Evolutionary conservation across 2,113 vertebrate species (phyloP).

Genomic region (Sinocyclocheilus anophthalmus): DNA sequence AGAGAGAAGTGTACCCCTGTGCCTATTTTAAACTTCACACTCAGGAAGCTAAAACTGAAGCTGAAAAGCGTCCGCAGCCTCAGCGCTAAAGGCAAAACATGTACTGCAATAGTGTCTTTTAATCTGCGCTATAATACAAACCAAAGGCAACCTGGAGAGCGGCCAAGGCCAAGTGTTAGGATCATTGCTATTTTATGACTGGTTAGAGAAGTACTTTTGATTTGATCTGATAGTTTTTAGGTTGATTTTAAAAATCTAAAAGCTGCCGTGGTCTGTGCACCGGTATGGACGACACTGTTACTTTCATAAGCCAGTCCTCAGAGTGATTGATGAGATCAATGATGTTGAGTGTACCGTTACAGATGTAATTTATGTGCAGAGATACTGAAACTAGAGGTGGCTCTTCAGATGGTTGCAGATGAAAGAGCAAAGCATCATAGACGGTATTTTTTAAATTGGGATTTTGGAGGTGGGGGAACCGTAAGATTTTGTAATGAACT

Average conservation of each 20-base stretch:
- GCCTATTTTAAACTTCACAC: constrained; percentile 40
- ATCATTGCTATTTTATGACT: constrained; percentile 11
- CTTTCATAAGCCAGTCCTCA: not conserved
- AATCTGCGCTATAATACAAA: constrained; percentile 34
- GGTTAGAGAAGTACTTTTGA: not conserved
- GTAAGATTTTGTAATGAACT: not conserved
- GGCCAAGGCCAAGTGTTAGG: constrained; percentile 2
- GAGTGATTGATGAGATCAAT: constrained; percentile 15
- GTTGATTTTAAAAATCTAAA: constrained; percentile 15
- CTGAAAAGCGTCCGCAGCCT: constrained; percentile 4
- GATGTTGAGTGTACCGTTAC: constrained; percentile 22
- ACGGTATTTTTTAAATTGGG: not conserved
- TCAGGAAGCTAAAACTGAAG: constrained; percentile 33
- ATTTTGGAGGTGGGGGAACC: not conserved
- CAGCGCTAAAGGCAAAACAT: constrained; percentile 16
- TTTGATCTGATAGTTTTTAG: not conserved
- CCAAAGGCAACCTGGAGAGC: constrained; percentile 6
- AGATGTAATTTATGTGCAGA: constrained; percentile 17
- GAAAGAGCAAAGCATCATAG: not conserved
- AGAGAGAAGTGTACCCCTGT: constrained; percentile 33
- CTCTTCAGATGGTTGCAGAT: not conserved
- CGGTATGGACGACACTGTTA: not conserved
- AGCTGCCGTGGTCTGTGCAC: not conserved
- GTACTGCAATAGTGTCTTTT: constrained; percentile 7
- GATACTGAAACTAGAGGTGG: constrained; percentile 4